Percentiles rank a stretch among this genome's conserved stretches.
These are phyloP conservation scores for Drosophila repletoides DNA, from an alignment of 1,140 invertebrate species.

Conservation along the genomic window DNA sequence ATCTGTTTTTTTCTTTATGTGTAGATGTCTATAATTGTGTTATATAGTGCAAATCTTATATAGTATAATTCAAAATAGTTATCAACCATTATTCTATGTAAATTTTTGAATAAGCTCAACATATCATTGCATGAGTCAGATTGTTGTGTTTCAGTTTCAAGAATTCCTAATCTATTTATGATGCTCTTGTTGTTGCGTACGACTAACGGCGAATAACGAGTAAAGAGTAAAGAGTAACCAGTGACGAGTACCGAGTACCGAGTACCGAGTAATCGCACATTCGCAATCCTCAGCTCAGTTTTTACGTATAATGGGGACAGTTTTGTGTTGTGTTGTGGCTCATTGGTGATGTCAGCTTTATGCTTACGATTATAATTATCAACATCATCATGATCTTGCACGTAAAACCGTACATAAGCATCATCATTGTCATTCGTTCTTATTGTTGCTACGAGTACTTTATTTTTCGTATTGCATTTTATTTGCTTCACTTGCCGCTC, in stretches of 20 bases:
- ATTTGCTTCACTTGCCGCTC: slow-evolving; percentile 28
- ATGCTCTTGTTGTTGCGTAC: slow-evolving; percentile 5
- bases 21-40: too few relatives aligned
- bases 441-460: slow-evolving; percentile 6
- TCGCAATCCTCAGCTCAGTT: slow-evolving; percentile 28
- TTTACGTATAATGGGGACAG: slow-evolving; percentile 26
- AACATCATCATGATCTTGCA: slow-evolving; percentile 11
- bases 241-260: too few relatives aligned
- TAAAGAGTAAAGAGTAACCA: too few relatives aligned
- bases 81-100: not conserved
- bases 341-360: slow-evolving; percentile 43
- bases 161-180: not conserved
- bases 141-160: slow-evolving; percentile 2
- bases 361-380: slow-evolving; percentile 30
- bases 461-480: slow-evolving; percentile 53
- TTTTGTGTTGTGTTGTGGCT: not conserved
- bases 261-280: not conserved
- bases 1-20: too few relatives aligned
- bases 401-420: too few relatives aligned
- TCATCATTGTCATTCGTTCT: slow-evolving; percentile 13
- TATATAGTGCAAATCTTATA: too few relatives aligned
- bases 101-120: not conserved
- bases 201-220: slow-evolving; percentile 1
- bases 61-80: too few relatives aligned
- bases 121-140: slow-evolving; percentile 14